phyloP scores from a whole-genome alignment of 2,888 invertebrate species.

The Macrophya alboannulata region DNA sequence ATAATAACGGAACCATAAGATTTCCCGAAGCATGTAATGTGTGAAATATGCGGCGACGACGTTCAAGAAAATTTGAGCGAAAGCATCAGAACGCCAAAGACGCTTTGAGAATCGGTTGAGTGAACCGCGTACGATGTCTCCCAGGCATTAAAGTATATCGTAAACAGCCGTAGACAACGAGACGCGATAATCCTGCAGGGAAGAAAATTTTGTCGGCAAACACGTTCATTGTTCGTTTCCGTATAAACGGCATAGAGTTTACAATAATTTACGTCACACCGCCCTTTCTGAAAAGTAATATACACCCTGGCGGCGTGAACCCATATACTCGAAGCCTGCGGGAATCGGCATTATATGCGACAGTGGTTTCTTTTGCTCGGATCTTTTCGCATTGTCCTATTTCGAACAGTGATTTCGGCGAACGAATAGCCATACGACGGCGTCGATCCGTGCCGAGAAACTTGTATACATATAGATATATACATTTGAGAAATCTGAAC shows the following conservation, averaged over 20 bases:
- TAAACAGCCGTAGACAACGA: conserved; percentile 3
- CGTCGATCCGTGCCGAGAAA: conserved; percentile 57
- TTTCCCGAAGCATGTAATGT: background rate
- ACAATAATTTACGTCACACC: conserved; percentile 76
- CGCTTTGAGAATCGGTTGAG: conserved; percentile 23
- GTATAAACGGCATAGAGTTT: conserved; percentile 66
- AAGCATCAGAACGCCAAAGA: conserved; percentile 34
- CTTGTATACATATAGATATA: background rate
- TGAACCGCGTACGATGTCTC: background rate
- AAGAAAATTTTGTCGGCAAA: conserved; percentile 76
- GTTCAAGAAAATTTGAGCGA: conserved; percentile 23
- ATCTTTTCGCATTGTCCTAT: conserved; percentile 29
- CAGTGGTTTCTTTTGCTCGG: background rate
- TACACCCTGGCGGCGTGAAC: conserved; percentile 73
- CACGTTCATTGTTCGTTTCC: conserved; percentile 73
- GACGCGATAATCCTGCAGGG: conserved; percentile 55
- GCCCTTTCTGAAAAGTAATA: conserved; percentile 79
- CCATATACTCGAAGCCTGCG: background rate
- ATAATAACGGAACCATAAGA: background rate
- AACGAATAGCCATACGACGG: background rate
- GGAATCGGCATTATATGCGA: conserved; percentile 32
- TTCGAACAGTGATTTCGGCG: background rate
- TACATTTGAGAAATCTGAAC: conserved; percentile 1
- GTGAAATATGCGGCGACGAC: background rate
- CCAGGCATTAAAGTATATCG: background rate